Percentiles rank a stretch among this genome's conserved stretches.
phyloP scores from a whole-genome alignment of 2,888 invertebrate species.

The Ectemnius lituratus region DNA sequence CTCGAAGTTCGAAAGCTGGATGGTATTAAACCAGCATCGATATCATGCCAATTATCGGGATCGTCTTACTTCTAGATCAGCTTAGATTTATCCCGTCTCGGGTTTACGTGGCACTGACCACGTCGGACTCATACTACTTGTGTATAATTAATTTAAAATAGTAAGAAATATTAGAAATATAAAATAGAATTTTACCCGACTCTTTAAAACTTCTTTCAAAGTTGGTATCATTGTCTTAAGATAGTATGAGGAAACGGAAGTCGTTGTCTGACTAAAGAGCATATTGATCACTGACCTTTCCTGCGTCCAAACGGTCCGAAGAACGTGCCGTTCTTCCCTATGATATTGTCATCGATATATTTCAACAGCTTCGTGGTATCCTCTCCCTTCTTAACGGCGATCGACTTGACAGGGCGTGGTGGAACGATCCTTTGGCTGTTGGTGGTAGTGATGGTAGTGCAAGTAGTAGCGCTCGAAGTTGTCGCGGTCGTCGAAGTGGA shows the following conservation, averaged over 20 bases:
- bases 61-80: too few species aligned
- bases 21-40: too few species aligned
- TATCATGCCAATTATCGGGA: too few species aligned
- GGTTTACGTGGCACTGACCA: too few species aligned
- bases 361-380: conserved; percentile 86
- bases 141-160: too few species aligned
- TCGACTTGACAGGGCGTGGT: conserved; percentile 68
- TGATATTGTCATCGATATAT: conserved; percentile 89
- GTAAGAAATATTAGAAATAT: too few species aligned
- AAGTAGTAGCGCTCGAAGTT: conserved; percentile 20
- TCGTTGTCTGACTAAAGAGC: conserved; percentile 37
- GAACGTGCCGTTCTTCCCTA: conserved; percentile 89
- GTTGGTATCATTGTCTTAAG: too few species aligned
- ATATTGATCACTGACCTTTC: conserved; percentile 82
- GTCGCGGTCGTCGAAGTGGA: conserved; percentile 33
- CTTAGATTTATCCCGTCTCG: too few species aligned
- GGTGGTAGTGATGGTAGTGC: conserved; percentile 13
- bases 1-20: too few species aligned
- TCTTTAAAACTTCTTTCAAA: too few species aligned
- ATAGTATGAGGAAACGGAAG: background rate
- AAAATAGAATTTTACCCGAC: too few species aligned
- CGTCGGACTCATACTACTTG: too few species aligned
- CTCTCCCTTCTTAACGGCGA: conserved; percentile 81
- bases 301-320: conserved; percentile 90
- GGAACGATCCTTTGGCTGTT: conserved; percentile 72